A percentile compares a stretch with the other conserved stretches of the same genome.
These are phyloP conservation scores for Mormyrops boulengeri DNA, from an alignment of 2,797 vertebrate species.

Conservation along the genomic window DNA sequence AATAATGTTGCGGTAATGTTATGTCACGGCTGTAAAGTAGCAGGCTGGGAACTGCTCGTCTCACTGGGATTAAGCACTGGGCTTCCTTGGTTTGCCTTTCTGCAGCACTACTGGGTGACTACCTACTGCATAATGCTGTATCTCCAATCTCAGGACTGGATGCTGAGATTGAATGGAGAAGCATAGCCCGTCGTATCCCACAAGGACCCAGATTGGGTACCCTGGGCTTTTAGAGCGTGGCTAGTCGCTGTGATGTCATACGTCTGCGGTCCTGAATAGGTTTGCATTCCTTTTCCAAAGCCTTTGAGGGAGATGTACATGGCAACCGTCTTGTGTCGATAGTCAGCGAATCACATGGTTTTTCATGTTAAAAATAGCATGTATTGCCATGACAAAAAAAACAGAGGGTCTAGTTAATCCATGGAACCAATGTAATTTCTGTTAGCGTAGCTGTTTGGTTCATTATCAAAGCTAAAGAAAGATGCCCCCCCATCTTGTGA, in stretches of 20 bases:
- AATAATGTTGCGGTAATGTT: background rate
- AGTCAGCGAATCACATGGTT: background rate
- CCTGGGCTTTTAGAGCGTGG: background rate
- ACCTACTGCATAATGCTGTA: background rate
- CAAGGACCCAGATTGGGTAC: background rate
- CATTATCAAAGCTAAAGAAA: background rate
- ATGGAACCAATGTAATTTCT: background rate
- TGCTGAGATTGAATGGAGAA: background rate
- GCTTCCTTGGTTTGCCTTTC: background rate
- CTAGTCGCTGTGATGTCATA: background rate
- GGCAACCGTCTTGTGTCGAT: background rate
- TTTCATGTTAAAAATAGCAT: constrained; percentile 15
- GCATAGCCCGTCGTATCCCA: background rate
- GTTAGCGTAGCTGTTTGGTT: background rate
- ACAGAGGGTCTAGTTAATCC: background rate
- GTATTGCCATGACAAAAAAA: background rate
- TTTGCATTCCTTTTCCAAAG: background rate
- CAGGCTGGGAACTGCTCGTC: background rate
- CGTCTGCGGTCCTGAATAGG: background rate
- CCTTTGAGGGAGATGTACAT: background rate
- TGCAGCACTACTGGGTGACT: background rate
- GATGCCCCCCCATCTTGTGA: background rate
- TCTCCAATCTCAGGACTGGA: background rate
- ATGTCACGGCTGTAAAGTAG: background rate
- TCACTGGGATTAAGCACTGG: background rate